These are phyloP conservation scores for Meganola albula DNA, from an alignment of 2,888 invertebrate species.

Conservation along the genomic window DNA sequence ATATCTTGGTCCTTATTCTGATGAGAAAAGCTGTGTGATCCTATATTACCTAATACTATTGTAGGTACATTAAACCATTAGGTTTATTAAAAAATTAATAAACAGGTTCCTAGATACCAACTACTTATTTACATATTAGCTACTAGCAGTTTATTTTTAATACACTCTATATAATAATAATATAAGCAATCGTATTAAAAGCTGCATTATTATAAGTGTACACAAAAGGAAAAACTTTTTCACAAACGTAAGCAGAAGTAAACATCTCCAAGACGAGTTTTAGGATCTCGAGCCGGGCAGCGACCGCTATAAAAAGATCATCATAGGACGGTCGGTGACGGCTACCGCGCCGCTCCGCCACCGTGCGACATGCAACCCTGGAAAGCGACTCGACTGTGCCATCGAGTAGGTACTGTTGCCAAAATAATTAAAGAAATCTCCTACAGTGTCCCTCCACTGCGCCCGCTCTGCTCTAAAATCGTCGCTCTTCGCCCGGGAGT, in stretches of 20 bases:
- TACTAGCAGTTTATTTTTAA: too few relatives aligned
- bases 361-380: conserved; percentile 76
- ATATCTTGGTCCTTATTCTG: too few relatives aligned
- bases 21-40: too few relatives aligned
- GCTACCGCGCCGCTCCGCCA: conserved; percentile 68
- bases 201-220: conserved; percentile 11
- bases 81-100: too few relatives aligned
- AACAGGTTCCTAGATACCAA: too few relatives aligned
- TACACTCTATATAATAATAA: too few relatives aligned
- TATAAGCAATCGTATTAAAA: conserved; percentile 11
- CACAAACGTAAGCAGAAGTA: conserved; percentile 46
- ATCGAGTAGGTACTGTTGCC: conserved; percentile 82
- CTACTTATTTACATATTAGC: too few relatives aligned
- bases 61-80: too few relatives aligned
- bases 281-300: conserved; percentile 71
- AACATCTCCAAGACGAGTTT: conserved; percentile 44
- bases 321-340: conserved; percentile 67
- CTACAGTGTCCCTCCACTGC: conserved; percentile 79
- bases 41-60: too few relatives aligned
- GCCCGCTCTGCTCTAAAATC: conserved; percentile 79
- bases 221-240: conserved; percentile 34
- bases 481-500: conserved; percentile 79
- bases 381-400: conserved; percentile 76
- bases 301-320: conserved; percentile 77
- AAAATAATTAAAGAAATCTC: conserved; percentile 88